Percentiles rank a stretch among this genome's conserved stretches.
Conservation (phyloP, 30 jellyfish, hydroid and myxozoan genomes). For the Chironex yamaguchii region DNA sequence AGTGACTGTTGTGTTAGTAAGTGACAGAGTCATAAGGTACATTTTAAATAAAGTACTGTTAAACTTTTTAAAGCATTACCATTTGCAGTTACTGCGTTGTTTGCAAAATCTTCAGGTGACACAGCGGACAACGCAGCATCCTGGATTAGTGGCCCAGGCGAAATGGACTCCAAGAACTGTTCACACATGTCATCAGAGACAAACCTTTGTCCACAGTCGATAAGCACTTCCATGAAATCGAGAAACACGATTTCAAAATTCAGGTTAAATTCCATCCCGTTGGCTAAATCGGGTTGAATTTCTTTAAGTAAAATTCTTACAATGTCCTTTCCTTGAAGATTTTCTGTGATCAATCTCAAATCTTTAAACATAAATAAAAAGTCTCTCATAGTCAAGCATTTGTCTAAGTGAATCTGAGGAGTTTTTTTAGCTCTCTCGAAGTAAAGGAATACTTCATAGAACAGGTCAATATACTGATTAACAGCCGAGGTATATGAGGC, state of each 20-base stretch:
- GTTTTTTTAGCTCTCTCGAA: background rate
- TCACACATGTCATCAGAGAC: background rate
- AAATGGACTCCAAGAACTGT: too few relatives aligned
- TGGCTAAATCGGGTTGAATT: conserved; percentile 47
- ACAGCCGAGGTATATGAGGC: conserved; percentile 52
- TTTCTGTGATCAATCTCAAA: conserved; percentile 39
- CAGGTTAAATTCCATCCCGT: conserved; percentile 49
- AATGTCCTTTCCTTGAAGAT: conserved; percentile 26
- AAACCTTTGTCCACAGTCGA: conserved; percentile 61
- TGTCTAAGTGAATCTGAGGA: background rate
- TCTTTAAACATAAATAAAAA: conserved; percentile 69
- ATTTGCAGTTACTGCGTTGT: too few relatives aligned
- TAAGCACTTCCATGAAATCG: conserved; percentile 75
- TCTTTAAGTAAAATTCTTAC: conserved; percentile 40
- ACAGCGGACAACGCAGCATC: too few relatives aligned
- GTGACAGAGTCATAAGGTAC: too few relatives aligned
- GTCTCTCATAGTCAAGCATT: conserved; percentile 53
- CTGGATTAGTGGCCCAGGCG: too few relatives aligned
- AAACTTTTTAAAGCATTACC: too few relatives aligned
- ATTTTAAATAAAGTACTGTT: too few relatives aligned
- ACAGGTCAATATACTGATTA: conserved; percentile 44
- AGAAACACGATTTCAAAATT: conserved; percentile 68
- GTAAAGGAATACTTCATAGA: conserved; percentile 42
- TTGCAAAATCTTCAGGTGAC: too few relatives aligned
- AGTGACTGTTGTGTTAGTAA: too few relatives aligned